A percentile compares a stretch with the other conserved stretches of the same genome.
These are phyloP conservation scores for Mus spicilegus DNA, from an alignment of 2,113 vertebrate genomes.

Conservation along the genomic window DNA sequence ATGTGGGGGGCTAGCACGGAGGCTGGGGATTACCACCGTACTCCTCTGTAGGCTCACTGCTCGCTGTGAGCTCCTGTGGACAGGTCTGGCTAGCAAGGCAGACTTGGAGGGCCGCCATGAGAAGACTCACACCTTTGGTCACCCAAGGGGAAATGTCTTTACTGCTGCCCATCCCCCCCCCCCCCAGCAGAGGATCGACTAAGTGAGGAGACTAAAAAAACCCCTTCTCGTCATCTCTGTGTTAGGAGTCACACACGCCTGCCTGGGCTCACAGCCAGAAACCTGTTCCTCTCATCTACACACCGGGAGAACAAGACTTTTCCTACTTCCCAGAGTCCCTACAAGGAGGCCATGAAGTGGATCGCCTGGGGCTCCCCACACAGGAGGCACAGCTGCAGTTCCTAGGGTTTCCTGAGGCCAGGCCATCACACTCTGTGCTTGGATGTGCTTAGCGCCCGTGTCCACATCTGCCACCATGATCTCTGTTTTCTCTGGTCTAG, in stretches of 20 bases:
- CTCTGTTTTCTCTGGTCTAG: neutral
- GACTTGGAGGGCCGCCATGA: neutral
- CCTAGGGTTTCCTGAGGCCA: neutral
- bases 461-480: neutral
- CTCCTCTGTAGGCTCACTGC: neutral
- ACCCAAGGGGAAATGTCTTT: neutral
- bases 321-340: neutral
- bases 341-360: neutral
- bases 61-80: neutral
- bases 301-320: neutral
- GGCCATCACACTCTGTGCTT: fast-evolving
- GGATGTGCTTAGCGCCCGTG: fast-evolving
- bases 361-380: too few species aligned
- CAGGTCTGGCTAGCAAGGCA: neutral
- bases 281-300: neutral
- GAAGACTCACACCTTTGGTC: neutral
- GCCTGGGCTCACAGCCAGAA: neutral
- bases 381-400: neutral
- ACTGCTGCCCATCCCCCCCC: neutral
- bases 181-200: neutral
- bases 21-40: neutral
- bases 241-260: neutral
- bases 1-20: too few species aligned
- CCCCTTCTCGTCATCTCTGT: neutral
- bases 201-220: neutral